Base-by-base conservation (phyloP, 2,888 invertebrate genomes). In the Mythimna impura region DNA sequence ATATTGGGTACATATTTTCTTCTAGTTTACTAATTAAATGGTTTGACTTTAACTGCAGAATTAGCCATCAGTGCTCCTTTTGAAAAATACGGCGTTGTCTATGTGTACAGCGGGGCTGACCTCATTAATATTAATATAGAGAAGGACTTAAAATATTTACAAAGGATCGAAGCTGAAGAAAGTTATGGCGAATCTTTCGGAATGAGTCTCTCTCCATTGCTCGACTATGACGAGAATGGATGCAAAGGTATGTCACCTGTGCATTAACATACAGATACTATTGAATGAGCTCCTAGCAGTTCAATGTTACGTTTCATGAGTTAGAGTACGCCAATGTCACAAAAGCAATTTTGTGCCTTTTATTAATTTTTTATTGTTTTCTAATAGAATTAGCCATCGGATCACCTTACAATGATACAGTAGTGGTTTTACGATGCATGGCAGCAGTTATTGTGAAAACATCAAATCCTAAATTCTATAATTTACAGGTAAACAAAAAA, bases 321-420 rank as follows among this genome's bases (percentile, higher is more conserved):
- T 36, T 36, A 2, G 8, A 36, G 36, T 36, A 36, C 36, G 8
- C 36, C 36, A 36, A 9, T 36, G 36, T 36, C 9, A 36, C 36
- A 36, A 36, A 36, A 36, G 36, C 36, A n/a, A 10, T n/a, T n/a
- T n/a, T 22, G n/a, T 43, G 43, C 43, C 43, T 25, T 1, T 55
- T 25, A 55, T 55, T 55, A 6, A 55, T 14, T 55, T 55, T 58
- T 74, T 71, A 52, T 52, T 52, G n/a, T 63, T 66, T 71, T 61
- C 74, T 71, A 65, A 50, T 86, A 95, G 95, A 93, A 72, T 78
- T 95, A 58, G 94, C 93, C 0, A 87, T 95, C 20, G 93, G 95
- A 0, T 90, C 93, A 7, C 93, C 94, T 0, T 87, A 82, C 2
- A 89, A 71, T 12, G 87, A 93, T 70, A 84, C 22, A 5, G 92